Evolutionary conservation across 1,140 invertebrate species (phyloP).

Genomic region (Aplysia californica): DNA sequence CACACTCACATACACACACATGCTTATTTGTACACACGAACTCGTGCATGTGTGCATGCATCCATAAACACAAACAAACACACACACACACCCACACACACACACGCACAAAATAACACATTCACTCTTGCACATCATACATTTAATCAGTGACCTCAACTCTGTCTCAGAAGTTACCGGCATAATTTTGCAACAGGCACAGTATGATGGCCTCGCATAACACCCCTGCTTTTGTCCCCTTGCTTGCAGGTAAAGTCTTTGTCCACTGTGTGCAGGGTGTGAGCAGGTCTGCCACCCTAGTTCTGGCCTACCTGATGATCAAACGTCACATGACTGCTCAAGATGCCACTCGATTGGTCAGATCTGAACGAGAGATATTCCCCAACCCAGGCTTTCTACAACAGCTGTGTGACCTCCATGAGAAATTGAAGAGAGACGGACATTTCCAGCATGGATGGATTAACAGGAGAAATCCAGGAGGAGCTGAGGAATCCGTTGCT

Average conservation of each 20-base stretch:
- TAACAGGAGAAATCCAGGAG: neutral
- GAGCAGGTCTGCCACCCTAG: conserved; percentile 83
- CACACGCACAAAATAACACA: no score
- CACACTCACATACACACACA: no score
- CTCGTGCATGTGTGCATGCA: no score
- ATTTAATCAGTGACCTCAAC: no score
- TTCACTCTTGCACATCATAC: no score
- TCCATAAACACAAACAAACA: no score
- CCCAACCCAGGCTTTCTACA: conserved; percentile 61
- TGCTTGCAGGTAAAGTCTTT: conserved; percentile 75
- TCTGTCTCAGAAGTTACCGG: no score
- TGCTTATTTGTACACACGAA: no score
- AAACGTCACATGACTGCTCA: conserved; percentile 73
- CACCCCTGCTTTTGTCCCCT: no score
- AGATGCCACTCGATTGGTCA: conserved; percentile 73
- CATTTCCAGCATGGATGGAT: conserved; percentile 33
- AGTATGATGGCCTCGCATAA: no score
- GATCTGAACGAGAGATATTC: conserved; percentile 50
- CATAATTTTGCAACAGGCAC: no score
- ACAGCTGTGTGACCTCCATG: conserved; percentile 57
- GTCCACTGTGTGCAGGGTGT: conserved; percentile 94
- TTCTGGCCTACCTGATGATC: conserved; percentile 86
- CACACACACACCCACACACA: no score
- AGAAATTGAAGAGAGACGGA: conserved; percentile 41
- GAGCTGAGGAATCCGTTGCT: neutral